These are phyloP conservation scores for Scolopax mira DNA, from an alignment of 2,113 vertebrate species.

Conservation along the genomic window DNA sequence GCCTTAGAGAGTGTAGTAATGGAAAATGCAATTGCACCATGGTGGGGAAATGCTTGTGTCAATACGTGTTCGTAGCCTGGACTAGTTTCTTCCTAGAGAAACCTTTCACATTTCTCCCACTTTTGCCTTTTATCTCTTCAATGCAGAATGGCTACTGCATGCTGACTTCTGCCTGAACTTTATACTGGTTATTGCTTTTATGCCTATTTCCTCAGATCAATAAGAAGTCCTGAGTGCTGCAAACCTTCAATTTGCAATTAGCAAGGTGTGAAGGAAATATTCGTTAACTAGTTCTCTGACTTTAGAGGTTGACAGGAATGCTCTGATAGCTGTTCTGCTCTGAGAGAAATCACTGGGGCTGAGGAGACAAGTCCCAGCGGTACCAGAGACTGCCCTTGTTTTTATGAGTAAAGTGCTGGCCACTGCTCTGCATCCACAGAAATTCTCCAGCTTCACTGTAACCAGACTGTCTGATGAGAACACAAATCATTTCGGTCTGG, in stretches of 20 bases:
- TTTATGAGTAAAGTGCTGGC: background rate
- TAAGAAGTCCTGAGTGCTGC: background rate
- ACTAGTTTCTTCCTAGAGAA: slow-evolving; percentile 38
- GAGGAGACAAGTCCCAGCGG: background rate
- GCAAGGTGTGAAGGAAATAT: background rate
- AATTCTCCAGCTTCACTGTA: background rate
- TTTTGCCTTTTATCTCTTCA: slow-evolving; percentile 32
- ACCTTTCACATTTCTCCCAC: background rate
- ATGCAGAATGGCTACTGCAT: slow-evolving; percentile 26
- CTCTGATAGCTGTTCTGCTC: background rate
- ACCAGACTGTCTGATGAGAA: background rate
- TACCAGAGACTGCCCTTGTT: background rate
- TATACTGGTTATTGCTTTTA: slow-evolving; percentile 35
- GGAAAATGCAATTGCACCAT: slow-evolving; percentile 61
- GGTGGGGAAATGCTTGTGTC: slow-evolving; percentile 53
- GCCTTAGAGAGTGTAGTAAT: slow-evolving; percentile 47
- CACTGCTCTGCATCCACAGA: background rate
- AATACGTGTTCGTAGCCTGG: slow-evolving; percentile 16
- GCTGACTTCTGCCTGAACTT: background rate
- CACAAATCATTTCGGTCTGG: background rate
- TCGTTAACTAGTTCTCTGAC: slow-evolving; percentile 8
- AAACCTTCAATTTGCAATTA: background rate
- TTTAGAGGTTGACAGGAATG: background rate
- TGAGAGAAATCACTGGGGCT: background rate
- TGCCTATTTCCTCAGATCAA: background rate